Evolutionary conservation across 2,113 vertebrate species (phyloP).

Genomic region (Talpa occidentalis): DNA sequence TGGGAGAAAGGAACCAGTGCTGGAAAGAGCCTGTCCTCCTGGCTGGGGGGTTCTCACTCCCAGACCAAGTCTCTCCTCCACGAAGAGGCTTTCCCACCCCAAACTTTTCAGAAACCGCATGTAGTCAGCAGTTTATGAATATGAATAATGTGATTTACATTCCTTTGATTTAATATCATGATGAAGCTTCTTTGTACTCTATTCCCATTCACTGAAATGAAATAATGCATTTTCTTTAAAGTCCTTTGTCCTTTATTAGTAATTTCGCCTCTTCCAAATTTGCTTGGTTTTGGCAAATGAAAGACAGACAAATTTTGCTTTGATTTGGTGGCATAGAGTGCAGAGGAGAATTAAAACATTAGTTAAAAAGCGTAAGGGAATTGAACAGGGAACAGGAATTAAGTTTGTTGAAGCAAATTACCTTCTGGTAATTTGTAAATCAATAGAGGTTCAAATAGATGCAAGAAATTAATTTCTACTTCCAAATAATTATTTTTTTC

Average conservation of each 20-base stretch:
- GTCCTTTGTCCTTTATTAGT: conserved; percentile 74
- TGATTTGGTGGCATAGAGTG: conserved; percentile 71
- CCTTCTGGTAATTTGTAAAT: conserved; percentile 73
- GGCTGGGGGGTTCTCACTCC: not conserved
- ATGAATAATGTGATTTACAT: conserved; percentile 75
- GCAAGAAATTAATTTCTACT: conserved; percentile 68
- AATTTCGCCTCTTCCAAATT: conserved; percentile 71
- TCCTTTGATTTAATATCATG: conserved; percentile 79
- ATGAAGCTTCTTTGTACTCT: conserved; percentile 77
- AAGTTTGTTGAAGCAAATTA: conserved; percentile 79
- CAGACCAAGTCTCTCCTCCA: not conserved
- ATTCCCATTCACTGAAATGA: conserved; percentile 79
- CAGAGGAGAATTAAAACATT: conserved; percentile 74
- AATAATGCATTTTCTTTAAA: conserved; percentile 79
- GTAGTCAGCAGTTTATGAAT: conserved; percentile 66
- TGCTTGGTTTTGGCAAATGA: conserved; percentile 72
- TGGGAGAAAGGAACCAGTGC: not conserved
- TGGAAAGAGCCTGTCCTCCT: not conserved
- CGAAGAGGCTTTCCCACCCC: not conserved
- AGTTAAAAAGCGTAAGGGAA: conserved; percentile 75
- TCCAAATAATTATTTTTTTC: conserved; percentile 72
- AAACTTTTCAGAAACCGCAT: conserved; percentile 58
- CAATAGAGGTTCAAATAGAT: conserved; percentile 63
- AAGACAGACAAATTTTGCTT: conserved; percentile 82
- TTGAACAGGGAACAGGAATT: conserved; percentile 71